Evolutionary conservation across 2,888 invertebrate species (phyloP).

Genomic region (Nebria brevicollis): DNA sequence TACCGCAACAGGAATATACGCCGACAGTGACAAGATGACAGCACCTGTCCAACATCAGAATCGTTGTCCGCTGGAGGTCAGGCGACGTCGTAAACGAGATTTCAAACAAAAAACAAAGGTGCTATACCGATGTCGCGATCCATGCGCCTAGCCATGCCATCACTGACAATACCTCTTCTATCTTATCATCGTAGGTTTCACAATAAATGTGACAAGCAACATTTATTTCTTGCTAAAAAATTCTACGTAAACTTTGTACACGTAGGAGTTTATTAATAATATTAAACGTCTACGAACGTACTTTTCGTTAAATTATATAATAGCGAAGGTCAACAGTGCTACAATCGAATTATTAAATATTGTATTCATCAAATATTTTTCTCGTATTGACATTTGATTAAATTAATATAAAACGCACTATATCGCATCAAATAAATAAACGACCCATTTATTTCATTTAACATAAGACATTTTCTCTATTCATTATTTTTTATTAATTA

Average conservation of each 20-base stretch:
- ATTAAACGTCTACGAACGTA: background rate
- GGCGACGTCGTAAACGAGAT: slow-evolving; percentile 18
- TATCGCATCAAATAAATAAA: too few species aligned
- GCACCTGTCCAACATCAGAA: slow-evolving; percentile 40
- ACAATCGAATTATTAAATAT: background rate
- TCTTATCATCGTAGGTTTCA: background rate
- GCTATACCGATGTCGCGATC: slow-evolving; percentile 1
- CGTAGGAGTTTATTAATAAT: background rate
- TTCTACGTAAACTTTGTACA: background rate
- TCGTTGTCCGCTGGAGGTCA: slow-evolving; percentile 25
- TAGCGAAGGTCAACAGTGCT: background rate
- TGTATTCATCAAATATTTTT: background rate
- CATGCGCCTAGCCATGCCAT: background rate
- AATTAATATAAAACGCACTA: too few species aligned
- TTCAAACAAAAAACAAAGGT: slow-evolving; percentile 16
- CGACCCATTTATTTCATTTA: too few species aligned
- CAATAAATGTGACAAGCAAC: background rate
- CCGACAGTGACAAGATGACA: slow-evolving; percentile 45
- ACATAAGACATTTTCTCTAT: too few species aligned
- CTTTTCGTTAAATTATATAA: background rate
- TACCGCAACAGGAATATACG: background rate
- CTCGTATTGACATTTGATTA: background rate
- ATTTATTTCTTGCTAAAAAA: background rate
- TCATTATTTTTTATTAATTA: too few species aligned
- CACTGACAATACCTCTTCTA: background rate